Conservation (phyloP, 2,113 vertebrate genomes). For the Clarias magur region DNA sequence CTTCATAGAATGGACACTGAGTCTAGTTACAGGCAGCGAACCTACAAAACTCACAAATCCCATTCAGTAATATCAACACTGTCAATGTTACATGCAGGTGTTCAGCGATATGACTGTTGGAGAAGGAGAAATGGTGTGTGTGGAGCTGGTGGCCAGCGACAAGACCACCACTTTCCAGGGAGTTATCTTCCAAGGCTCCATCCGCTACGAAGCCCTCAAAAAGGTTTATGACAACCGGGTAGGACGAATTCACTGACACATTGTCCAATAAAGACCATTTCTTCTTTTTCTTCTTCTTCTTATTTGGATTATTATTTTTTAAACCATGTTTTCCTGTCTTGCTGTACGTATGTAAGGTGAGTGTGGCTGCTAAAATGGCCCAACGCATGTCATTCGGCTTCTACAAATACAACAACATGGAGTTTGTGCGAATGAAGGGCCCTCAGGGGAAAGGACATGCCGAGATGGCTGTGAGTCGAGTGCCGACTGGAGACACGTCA, state of each 20-base stretch:
- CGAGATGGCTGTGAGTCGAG: conserved; percentile 95
- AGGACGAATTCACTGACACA: conserved; percentile 53
- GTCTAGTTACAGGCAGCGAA: neutral
- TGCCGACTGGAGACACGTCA: conserved; percentile 93
- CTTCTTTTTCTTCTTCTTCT: neutral
- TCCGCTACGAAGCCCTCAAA: conserved; percentile 96
- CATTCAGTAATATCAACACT: neutral
- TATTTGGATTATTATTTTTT: neutral
- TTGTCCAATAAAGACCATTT: neutral
- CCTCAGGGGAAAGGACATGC: conserved; percentile 97
- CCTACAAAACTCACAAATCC: neutral
- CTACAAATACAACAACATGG: conserved; percentile 99
- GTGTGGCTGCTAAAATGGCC: conserved; percentile 97
- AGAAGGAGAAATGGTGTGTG: conserved; percentile 98
- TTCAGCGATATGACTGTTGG: conserved; percentile 97
- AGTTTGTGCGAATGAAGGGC: conserved; percentile 98
- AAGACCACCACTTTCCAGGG: conserved; percentile 95
- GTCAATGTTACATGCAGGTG: conserved; percentile 72
- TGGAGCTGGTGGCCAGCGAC: conserved; percentile 97
- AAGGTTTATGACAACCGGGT: conserved; percentile 99
- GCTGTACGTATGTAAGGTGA: conserved; percentile 76
- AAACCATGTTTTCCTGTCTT: neutral
- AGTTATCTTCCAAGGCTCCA: conserved; percentile 98
- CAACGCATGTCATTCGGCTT: conserved; percentile 98
- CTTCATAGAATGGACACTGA: neutral